A percentile compares a stretch with the other conserved stretches of the same genome.
Conservation (phyloP, 1,140 invertebrate genomes). For the Homalodisca vitripennis region DNA sequence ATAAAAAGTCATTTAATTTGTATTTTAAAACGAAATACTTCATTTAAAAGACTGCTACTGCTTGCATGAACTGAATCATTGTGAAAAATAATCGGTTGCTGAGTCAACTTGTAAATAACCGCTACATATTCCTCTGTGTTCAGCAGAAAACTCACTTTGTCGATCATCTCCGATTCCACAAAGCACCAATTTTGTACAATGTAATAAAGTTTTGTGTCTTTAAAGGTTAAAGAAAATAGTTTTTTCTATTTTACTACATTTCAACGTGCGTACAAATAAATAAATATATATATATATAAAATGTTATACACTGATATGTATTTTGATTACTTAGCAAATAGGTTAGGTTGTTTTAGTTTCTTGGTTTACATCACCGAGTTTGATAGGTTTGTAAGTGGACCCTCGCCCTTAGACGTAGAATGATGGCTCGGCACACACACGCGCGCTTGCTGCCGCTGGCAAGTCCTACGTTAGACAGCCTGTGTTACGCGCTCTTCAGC, state of each 20-base stretch:
- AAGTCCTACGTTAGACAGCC: neutral
- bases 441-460: neutral
- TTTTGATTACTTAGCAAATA: conserved; percentile 12
- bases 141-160: neutral
- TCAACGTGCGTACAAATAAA: conserved; percentile 12
- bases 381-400: neutral
- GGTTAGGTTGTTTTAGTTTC: conserved; percentile 9
- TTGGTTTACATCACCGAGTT: neutral
- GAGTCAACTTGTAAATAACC: too few relatives aligned
- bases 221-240: neutral
- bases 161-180: neutral
- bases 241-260: conserved; percentile 18
- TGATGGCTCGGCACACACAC: neutral
- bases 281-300: conserved; percentile 15
- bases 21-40: too few relatives aligned
- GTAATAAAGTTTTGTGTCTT: conserved; percentile 15
- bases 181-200: conserved; percentile 7
- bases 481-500: too few relatives aligned
- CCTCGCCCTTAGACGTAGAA: neutral
- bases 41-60: too few relatives aligned
- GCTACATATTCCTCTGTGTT: too few relatives aligned
- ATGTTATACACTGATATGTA: conserved; percentile 15
- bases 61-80: too few relatives aligned
- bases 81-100: too few relatives aligned
- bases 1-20: too few relatives aligned